Evolutionary conservation across 2,797 vertebrate species (phyloP), one percentile per base, ranked within the genome.

Genomic region (Crocidura indochinensis): DNA sequence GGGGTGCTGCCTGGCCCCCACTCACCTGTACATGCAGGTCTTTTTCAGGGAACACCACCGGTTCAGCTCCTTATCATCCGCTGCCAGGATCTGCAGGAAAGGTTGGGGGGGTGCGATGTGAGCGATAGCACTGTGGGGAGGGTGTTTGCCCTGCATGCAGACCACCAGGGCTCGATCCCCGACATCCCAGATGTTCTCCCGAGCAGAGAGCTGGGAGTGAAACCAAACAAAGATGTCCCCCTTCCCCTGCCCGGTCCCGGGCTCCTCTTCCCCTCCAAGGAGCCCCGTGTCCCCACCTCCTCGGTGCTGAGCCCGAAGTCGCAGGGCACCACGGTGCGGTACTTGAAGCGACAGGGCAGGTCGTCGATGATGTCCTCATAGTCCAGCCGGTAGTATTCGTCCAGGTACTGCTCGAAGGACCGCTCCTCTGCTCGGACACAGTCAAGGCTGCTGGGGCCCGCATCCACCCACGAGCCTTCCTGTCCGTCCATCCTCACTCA

Each of bases 1-100:
- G 2, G 64, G 62, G 19, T 0, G 22, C 73, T 8, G 24, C 27
- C 6, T 5, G 20, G 7, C 19, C n/a, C 7, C 62, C 0, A 31
- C 49, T 98, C 89, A 99, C 99, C 99, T 98, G 97, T 98, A 99
- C 99, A 99, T 99, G 98, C 99, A 99, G 2, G 99, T 99, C 97
- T 99, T 99, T 97, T 97, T 98, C 94, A 99, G 97, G 10, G 99
- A 99, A 88, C 98, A 98, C 99, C 99, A 99, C 6, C 97, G 97
- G 96, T 99, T 99, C 93, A 99, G 97, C 65, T 99, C 99, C 89
- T 98, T 98, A 94, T 99, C 99, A 0, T 99, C 97, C 0, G 99
- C 98, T 0, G 71, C 94, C 31, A 99, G 94, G 94, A 99, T 98
- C 99, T 99, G 92, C 9, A 0, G 0, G 60, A 67, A 10, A 7